A percentile compares a stretch with the other conserved stretches of the same genome.
phyloP scores from a whole-genome alignment of 2,113 vertebrate genomes.

The Nannospalax galili region DNA sequence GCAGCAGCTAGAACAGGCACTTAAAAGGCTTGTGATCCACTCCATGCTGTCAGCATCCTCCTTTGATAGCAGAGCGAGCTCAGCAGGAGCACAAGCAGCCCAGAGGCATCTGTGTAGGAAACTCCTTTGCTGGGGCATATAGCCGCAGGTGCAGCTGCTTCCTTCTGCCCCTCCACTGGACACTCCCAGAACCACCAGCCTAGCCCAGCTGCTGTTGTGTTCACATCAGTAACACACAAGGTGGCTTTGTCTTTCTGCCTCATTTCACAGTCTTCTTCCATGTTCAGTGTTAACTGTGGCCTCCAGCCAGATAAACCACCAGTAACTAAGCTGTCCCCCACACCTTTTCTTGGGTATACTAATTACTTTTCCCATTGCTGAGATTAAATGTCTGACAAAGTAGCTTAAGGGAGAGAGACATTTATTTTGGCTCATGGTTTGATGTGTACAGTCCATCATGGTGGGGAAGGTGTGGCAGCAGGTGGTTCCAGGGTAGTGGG shows the following conservation, averaged over 20 bases:
- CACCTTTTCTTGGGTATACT: neutral
- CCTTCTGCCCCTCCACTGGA: neutral
- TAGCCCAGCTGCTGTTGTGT: neutral
- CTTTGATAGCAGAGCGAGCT: neutral
- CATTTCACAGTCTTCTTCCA: neutral
- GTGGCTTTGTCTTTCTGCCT: neutral
- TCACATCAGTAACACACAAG: no score
- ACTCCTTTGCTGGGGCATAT: rapidly evolving
- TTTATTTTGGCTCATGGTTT: neutral
- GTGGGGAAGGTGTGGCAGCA: neutral
- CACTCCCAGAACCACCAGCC: neutral
- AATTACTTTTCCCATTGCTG: neutral
- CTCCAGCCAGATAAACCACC: neutral
- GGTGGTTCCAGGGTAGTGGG: no score
- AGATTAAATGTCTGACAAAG: neutral
- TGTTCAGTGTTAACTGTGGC: neutral
- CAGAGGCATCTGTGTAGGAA: neutral
- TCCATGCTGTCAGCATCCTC: neutral
- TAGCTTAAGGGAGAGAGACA: neutral
- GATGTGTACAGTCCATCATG: no score
- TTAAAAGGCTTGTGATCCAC: neutral
- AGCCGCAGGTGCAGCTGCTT: neutral
- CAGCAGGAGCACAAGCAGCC: neutral
- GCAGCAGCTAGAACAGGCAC: neutral
- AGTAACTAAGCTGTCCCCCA: neutral